A percentile compares a stretch with the other conserved stretches of the same genome.
These are phyloP conservation scores for Pipistrellus pygmaeus DNA, from an alignment of 2,797 vertebrate species.

Conservation along the genomic window DNA sequence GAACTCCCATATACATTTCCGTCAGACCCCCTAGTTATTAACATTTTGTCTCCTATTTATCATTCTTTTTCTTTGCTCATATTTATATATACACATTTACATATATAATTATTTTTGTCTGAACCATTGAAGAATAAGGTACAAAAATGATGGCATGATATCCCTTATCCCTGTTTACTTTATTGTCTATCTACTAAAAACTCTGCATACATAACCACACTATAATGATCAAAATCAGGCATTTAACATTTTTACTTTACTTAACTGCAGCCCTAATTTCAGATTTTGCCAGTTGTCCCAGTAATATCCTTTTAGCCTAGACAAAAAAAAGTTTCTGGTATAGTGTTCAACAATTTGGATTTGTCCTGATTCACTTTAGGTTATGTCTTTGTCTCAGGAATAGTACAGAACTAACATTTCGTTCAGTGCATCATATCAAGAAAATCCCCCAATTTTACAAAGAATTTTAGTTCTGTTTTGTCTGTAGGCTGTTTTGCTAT, in stretches of 20 bases:
- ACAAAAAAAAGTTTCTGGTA: slow-evolving; percentile 6
- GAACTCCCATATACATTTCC: background rate
- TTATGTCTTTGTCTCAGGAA: background rate
- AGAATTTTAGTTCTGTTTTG: background rate
- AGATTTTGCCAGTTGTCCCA: background rate
- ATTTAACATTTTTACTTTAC: background rate
- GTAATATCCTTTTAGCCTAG: background rate
- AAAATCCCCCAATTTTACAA: background rate
- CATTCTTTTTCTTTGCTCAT: background rate
- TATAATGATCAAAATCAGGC: background rate
- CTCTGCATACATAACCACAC: background rate
- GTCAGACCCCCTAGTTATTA: background rate
- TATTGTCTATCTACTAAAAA: background rate
- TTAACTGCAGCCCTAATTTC: background rate
- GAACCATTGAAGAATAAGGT: background rate
- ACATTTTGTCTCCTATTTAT: background rate
- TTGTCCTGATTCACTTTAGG: background rate
- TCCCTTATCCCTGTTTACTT: background rate
- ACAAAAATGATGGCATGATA: background rate
- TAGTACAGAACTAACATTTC: background rate
- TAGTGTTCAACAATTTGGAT: background rate
- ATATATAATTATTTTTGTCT: slow-evolving; percentile 1
- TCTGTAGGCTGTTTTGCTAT: background rate
- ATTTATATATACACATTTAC: background rate
- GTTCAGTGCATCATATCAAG: background rate